Evolutionary conservation across 2,113 vertebrate species (phyloP).

Genomic region (Mirza zaza): DNA sequence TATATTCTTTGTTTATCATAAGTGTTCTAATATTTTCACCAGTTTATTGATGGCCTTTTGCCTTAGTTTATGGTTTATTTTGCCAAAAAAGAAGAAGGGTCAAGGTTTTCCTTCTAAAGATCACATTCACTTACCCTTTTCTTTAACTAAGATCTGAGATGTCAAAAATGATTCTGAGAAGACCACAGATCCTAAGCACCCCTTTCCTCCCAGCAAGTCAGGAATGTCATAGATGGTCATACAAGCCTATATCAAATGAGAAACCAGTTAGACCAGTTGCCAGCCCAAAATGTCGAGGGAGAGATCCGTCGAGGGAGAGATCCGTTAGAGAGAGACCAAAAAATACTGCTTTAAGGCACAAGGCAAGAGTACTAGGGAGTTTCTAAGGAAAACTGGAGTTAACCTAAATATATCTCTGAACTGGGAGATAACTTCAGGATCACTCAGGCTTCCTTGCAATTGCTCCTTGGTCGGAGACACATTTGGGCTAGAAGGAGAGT

Average conservation of each 20-base stretch:
- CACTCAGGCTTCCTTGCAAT: neutral
- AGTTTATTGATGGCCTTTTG: neutral
- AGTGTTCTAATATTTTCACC: slow-evolving; percentile 30
- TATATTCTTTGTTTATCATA: neutral
- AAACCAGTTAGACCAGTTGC: neutral
- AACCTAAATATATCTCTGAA: neutral
- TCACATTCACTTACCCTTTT: slow-evolving; percentile 85
- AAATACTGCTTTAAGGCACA: neutral
- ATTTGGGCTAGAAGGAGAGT: neutral
- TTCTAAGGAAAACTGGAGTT: slow-evolving; percentile 17
- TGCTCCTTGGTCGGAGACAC: neutral
- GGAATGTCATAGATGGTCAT: slow-evolving; percentile 94
- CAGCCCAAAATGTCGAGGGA: neutral
- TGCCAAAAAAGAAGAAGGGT: neutral
- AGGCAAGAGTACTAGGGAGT: neutral
- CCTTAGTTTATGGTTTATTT: slow-evolving; percentile 48
- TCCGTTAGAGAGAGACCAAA: neutral
- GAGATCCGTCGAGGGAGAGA: neutral
- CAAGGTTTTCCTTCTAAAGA: slow-evolving; percentile 26
- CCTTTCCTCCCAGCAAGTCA: slow-evolving; percentile 85
- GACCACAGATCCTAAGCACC: slow-evolving; percentile 91
- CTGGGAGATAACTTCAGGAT: neutral
- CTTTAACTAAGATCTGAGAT: slow-evolving; percentile 93
- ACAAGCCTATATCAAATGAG: slow-evolving; percentile 85
- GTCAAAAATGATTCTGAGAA: slow-evolving; percentile 97